Evolutionary conservation across 2,797 vertebrate genomes (phyloP).

Genomic region (Aphelocoma californica): DNA sequence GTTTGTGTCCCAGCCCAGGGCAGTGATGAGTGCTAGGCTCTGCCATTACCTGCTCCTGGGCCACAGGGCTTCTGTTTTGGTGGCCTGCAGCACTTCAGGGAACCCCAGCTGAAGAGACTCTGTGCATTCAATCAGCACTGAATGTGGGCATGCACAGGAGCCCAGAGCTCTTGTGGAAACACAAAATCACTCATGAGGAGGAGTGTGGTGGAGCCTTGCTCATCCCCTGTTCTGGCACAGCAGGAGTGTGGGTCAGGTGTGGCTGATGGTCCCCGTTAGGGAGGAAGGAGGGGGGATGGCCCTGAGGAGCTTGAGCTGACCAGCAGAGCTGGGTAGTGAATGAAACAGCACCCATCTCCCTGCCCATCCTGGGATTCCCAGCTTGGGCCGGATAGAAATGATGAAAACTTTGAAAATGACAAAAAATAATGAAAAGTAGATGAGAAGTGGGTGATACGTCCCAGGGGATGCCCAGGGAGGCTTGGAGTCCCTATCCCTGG

Average conservation of each 20-base stretch:
- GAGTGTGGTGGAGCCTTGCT: background rate
- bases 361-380: background rate
- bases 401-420: background rate
- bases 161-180: background rate
- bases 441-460: background rate
- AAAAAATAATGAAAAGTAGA: background rate
- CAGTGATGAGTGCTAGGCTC: background rate
- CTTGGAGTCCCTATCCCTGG: background rate
- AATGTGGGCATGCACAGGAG: background rate
- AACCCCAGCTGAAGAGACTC: background rate
- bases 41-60: background rate
- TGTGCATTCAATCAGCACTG: rapidly evolving
- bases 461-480: background rate
- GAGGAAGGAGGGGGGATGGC: background rate
- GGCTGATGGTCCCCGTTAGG: rapidly evolving
- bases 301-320: background rate
- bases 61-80: background rate
- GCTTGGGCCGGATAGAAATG: background rate
- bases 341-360: background rate
- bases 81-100: background rate
- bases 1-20: background rate
- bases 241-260: background rate
- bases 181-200: background rate
- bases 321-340: background rate
- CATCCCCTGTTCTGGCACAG: background rate